A percentile compares a stretch with the other conserved stretches of the same genome.
Evolutionary conservation across 2,888 invertebrate genomes (phyloP).

Genomic region (Electrophaes corylata): DNA sequence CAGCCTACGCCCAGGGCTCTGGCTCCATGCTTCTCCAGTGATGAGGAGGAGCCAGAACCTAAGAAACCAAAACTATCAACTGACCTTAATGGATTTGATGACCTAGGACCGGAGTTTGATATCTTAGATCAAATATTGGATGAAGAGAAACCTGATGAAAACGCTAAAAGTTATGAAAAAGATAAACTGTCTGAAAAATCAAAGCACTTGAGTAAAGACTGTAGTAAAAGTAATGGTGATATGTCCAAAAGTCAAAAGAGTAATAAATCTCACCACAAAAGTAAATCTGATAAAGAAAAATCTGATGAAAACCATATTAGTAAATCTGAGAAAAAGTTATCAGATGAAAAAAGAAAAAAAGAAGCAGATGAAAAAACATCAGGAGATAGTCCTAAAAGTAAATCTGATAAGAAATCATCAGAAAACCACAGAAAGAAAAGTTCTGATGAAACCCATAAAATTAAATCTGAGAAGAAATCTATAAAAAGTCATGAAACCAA

Average conservation of each 20-base stretch:
- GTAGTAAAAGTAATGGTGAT: conserved; percentile 38
- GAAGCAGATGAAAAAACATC: conserved; percentile 27
- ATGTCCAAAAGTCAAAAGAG: conserved; percentile 39
- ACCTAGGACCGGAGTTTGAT: conserved; percentile 79
- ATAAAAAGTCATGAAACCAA: conserved; percentile 4
- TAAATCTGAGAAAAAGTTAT: conserved; percentile 20
- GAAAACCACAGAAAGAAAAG: conserved; percentile 1
- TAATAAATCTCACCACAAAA: conserved; percentile 36
- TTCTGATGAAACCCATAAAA: conserved; percentile 38
- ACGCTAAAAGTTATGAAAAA: conserved; percentile 26
- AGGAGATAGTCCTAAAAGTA: conserved; percentile 25
- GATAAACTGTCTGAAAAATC: conserved; percentile 21
- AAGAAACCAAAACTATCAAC: conserved; percentile 69
- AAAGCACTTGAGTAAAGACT: conserved; percentile 42
- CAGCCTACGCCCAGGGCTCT: conserved; percentile 75
- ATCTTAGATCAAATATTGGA: conserved; percentile 79
- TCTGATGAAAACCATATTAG: conserved; percentile 17
- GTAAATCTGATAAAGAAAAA: conserved; percentile 43
- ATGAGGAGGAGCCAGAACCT: conserved; percentile 73
- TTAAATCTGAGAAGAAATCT: conserved; percentile 21
- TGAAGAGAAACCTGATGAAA: conserved; percentile 63
- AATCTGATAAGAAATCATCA: conserved; percentile 28
- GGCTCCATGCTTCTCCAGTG: conserved; percentile 79
- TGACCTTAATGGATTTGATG: conserved; percentile 76
- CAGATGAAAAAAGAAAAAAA: conserved; percentile 25